Percentiles rank a stretch among this genome's conserved stretches.
These are phyloP conservation scores for Xiphydria camelus DNA, from an alignment of 2,888 invertebrate species.

Conservation along the genomic window DNA sequence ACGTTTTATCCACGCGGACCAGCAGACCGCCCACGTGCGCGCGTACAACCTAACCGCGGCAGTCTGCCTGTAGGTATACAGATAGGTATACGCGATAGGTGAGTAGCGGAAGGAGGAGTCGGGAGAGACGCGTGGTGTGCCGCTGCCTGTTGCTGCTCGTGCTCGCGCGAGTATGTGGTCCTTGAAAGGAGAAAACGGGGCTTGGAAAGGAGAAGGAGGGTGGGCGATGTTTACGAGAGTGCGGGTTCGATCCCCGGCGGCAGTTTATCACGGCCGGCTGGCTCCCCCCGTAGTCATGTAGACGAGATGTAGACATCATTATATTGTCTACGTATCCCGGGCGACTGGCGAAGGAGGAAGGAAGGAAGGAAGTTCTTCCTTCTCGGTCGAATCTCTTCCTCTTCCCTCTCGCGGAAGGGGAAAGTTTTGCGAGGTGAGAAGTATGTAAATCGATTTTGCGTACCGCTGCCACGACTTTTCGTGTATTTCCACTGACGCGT, in stretches of 20 bases:
- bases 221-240: conserved; percentile 11
- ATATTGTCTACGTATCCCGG: neutral
- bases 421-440: too few species aligned
- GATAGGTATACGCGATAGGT: too few species aligned
- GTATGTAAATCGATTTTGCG: too few species aligned
- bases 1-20: too few species aligned
- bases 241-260: conserved; percentile 27
- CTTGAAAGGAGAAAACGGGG: conserved; percentile 23
- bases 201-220: conserved; percentile 23
- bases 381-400: neutral
- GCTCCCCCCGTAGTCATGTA: conserved; percentile 9
- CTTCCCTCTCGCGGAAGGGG: neutral
- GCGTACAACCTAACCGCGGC: too few species aligned
- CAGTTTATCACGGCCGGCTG: conserved; percentile 31
- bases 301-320: conserved; percentile 11
- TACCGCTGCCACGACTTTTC: too few species aligned
- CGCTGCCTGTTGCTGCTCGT: conserved; percentile 6
- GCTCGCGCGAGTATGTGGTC: conserved; percentile 18
- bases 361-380: neutral
- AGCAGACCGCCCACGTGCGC: too few species aligned
- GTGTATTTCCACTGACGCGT: too few species aligned
- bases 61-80: too few species aligned
- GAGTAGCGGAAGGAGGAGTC: neutral
- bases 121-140: neutral
- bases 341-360: neutral